Evolutionary conservation across 2,888 invertebrate species (phyloP), one percentile per base, ranked within the genome.

Genomic region (Crossocerus cetratus): DNA sequence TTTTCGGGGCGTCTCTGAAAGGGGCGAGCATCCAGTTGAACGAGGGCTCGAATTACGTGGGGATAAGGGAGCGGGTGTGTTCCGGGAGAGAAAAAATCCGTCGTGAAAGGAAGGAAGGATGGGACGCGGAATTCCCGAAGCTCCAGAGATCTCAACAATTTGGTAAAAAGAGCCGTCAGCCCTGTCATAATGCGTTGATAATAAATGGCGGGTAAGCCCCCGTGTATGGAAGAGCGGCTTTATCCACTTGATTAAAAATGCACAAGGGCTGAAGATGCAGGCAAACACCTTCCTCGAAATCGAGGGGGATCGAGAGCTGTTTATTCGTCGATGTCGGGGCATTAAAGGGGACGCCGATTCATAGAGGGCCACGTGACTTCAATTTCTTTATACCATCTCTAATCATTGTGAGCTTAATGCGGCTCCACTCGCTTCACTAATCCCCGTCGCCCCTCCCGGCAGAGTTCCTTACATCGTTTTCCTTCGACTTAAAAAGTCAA

Each of bases 181-280:
- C 20, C 61, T 43, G 53, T 65, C 57, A 72, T 77, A 80, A 82
- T 81, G 75, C 81, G 80, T 82, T 82, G 77, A 80, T 82, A 81
- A 83, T 82, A 78, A 81, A 81, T 77, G 74, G 75, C 60, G 68
- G 67, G 59, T 58, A 77, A 77, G 77, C 72, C 69, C 59, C 70
- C 32, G 32, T 32, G 32, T 71, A 75, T 65, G 79, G 77, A 81
- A 77, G 79, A 79, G 45, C 62, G 56, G 8, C 49, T 68, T 71
- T 74, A 75, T 77, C 72, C 73, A 77, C 76, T 78, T 75, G 68
- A 77, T 62, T 67, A 44, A 69, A 65, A 74, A 65, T 56, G 56
- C 53, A 42, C n/a, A 49, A 58, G 66, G 61, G 53, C 20, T 16
- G 64, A 74, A 64, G 45, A 55, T 65, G 65, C 42, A 53, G 57